Percentiles rank a stretch among this genome's conserved stretches.
Evolutionary conservation across 2,113 vertebrate genomes (phyloP).

Genomic region (Microcebus griseorufus): DNA sequence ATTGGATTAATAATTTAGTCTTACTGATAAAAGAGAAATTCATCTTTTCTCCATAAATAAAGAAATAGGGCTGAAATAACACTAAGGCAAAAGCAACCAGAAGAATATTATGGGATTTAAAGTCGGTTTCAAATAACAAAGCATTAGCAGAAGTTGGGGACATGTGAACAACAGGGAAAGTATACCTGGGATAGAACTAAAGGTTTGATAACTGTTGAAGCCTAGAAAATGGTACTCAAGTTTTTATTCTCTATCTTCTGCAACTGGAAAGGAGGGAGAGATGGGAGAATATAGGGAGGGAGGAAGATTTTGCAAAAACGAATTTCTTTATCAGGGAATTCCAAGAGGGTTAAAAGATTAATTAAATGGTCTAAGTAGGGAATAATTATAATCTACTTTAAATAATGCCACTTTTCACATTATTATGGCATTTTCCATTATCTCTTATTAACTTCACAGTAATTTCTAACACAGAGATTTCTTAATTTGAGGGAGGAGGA

Average conservation of each 20-base stretch:
- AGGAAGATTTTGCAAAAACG: background rate
- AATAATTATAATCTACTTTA: background rate
- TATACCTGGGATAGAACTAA: background rate
- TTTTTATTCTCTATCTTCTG: background rate
- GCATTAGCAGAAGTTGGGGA: background rate
- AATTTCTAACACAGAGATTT: background rate
- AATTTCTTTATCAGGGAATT: background rate
- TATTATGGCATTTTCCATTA: background rate
- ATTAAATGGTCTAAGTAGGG: background rate
- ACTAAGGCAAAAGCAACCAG: background rate
- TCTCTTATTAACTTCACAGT: background rate
- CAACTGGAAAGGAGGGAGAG: background rate
- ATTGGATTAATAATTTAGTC: background rate
- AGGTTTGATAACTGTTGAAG: background rate
- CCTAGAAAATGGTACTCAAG: background rate
- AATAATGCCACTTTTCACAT: background rate
- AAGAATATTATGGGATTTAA: background rate
- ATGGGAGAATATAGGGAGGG: background rate
- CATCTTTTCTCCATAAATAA: background rate
- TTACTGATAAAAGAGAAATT: background rate
- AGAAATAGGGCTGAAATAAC: background rate
- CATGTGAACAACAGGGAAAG: background rate
- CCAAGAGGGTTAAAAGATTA: background rate
- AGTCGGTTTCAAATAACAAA: background rate
- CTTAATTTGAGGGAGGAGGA: background rate